These are phyloP conservation scores for Myiotriccus ornatus DNA, from an alignment of 2,797 vertebrate species.

Conservation along the genomic window DNA sequence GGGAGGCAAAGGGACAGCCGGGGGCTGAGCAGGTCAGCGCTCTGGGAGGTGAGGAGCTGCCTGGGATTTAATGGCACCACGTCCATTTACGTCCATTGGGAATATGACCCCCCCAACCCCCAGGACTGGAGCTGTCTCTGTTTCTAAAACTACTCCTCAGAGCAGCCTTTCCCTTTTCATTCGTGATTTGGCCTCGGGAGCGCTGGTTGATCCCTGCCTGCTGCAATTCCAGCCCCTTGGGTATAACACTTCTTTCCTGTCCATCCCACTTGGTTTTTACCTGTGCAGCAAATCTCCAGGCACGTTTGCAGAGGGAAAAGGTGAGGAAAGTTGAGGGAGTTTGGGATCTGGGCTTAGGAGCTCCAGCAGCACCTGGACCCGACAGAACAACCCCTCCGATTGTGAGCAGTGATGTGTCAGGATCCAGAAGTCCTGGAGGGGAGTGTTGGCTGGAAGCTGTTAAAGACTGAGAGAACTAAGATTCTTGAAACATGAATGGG, in stretches of 20 bases:
- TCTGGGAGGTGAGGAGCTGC: accelerated
- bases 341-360: neutral
- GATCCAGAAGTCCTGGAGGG: neutral
- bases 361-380: accelerated
- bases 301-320: accelerated
- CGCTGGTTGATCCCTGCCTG: accelerated
- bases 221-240: neutral
- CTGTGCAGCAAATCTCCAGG: neutral
- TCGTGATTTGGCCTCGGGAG: neutral
- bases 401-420: neutral
- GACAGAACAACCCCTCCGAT: accelerated
- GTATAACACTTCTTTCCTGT: accelerated
- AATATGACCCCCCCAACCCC: neutral
- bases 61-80: neutral
- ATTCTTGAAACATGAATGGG: neutral
- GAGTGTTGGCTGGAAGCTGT: neutral
- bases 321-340: neutral
- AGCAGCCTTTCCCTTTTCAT: neutral
- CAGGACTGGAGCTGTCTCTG: neutral
- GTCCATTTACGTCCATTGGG: neutral
- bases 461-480: neutral
- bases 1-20: neutral
- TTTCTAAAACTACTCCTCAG: neutral
- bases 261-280: accelerated
- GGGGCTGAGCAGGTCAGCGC: neutral